Conservation (phyloP, 2,797 vertebrate genomes). For the Buphagus erythrorhynchus region DNA sequence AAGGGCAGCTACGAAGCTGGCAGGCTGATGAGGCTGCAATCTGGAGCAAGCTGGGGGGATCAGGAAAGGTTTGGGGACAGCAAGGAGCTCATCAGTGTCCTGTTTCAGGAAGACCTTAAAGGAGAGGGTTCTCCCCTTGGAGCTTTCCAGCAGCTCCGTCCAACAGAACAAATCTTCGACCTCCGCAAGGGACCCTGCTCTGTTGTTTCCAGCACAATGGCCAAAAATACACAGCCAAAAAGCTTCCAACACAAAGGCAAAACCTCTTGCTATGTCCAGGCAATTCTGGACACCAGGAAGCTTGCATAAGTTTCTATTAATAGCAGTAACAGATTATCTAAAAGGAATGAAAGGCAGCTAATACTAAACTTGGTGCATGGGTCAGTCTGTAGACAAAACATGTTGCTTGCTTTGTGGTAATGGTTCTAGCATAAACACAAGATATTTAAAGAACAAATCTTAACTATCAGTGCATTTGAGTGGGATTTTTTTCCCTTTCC, state of each 20-base stretch:
- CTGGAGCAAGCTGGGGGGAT: neutral
- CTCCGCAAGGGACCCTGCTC: neutral
- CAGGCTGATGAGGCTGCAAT: neutral
- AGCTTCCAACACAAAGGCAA: neutral
- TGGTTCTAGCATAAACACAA: neutral
- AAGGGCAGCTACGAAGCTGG: accelerated
- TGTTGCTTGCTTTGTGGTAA: neutral
- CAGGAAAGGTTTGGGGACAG: neutral
- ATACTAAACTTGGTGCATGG: neutral
- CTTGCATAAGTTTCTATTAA: slow-evolving; percentile 7
- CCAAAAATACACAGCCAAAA: neutral
- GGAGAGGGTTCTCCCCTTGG: neutral
- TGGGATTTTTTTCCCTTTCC: neutral
- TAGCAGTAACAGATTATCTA: neutral
- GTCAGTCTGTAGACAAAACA: slow-evolving; percentile 25
- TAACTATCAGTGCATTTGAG: neutral
- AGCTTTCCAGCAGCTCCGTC: neutral
- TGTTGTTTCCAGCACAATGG: neutral
- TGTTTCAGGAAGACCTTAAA: neutral
- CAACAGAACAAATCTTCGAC: accelerated
- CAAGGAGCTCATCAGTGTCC: neutral
- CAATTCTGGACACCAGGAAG: neutral
- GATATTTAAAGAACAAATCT: neutral
- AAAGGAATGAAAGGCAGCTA: slow-evolving; percentile 31
- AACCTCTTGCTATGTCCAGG: neutral